A percentile compares a stretch with the other conserved stretches of the same genome.
These are phyloP conservation scores for Notothenia coriiceps DNA, from an alignment of 2,113 vertebrate genomes.

Conservation along the genomic window DNA sequence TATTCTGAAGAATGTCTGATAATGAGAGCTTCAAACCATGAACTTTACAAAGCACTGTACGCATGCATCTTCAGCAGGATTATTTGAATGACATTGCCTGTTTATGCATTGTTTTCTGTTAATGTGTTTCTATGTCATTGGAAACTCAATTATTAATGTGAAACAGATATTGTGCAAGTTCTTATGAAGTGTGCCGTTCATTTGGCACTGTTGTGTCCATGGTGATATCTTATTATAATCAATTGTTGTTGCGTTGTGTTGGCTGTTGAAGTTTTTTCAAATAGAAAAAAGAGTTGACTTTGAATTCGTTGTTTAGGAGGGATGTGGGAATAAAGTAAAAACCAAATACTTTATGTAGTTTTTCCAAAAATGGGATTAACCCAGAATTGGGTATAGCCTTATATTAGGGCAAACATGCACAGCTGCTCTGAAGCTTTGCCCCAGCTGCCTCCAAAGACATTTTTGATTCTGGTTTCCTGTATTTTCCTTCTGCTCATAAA, in stretches of 20 bases:
- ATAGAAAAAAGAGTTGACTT: neutral
- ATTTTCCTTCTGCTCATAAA: conserved; percentile 51
- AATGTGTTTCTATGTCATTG: neutral
- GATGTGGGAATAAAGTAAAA: conserved; percentile 8
- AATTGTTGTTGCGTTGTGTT: no score
- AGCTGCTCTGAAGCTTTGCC: conserved; percentile 47
- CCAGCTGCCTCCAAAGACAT: conserved; percentile 24
- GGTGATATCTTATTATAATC: no score
- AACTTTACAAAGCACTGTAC: neutral
- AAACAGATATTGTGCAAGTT: neutral
- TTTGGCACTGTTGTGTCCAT: neutral
- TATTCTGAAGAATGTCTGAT: conserved; percentile 8
- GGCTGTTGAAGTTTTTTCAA: neutral
- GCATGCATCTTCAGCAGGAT: neutral
- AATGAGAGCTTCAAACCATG: neutral
- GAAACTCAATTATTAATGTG: no score
- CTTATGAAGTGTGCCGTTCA: neutral
- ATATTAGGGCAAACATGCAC: conserved; percentile 18
- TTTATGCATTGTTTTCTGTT: conserved; percentile 4
- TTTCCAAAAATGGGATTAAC: conserved; percentile 23
- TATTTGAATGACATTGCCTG: neutral
- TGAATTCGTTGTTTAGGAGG: conserved; percentile 19
- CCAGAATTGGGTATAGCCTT: conserved; percentile 6
- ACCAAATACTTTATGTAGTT: conserved; percentile 43
- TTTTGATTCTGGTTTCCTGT: conserved; percentile 56